These are phyloP conservation scores for Chrysopa pallens DNA, from an alignment of 1,140 invertebrate genomes.

Conservation along the genomic window DNA sequence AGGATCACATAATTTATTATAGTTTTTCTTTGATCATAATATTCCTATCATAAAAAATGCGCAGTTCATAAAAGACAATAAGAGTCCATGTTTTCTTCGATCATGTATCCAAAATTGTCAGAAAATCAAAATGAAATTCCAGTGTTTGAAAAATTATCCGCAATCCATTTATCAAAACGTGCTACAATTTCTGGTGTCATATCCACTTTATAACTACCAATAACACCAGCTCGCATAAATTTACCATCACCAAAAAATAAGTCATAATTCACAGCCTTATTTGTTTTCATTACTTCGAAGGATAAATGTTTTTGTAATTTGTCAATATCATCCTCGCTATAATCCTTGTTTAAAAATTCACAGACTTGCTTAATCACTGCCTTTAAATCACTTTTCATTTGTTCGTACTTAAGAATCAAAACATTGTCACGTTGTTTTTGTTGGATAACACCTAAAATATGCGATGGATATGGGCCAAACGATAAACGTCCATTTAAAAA, in stretches of 20 bases:
- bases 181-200: constrained; percentile 29
- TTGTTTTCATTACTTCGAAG: constrained; percentile 25
- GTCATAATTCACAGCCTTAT: constrained; percentile 13
- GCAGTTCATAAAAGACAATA: too few relatives aligned
- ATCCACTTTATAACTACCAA: constrained; percentile 39
- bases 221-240: constrained; percentile 37
- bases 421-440: constrained; percentile 23
- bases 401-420: constrained; percentile 29
- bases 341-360: constrained; percentile 7
- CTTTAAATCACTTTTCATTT: constrained; percentile 19
- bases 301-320: constrained; percentile 6
- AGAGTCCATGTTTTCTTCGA: too few relatives aligned
- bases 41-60: too few relatives aligned
- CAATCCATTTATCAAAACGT: constrained; percentile 31
- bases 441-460: too few relatives aligned
- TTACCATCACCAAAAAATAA: constrained; percentile 17
- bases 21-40: too few relatives aligned
- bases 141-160: constrained; percentile 19
- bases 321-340: constrained; percentile 3
- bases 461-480: too few relatives aligned
- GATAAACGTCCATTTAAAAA: constrained; percentile 30
- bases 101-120: too few relatives aligned
- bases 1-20: too few relatives aligned
- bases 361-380: constrained; percentile 5
- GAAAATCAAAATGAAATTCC: background rate